These are phyloP conservation scores for Petromus typicus DNA, from an alignment of 2,113 vertebrate genomes.

Conservation along the genomic window DNA sequence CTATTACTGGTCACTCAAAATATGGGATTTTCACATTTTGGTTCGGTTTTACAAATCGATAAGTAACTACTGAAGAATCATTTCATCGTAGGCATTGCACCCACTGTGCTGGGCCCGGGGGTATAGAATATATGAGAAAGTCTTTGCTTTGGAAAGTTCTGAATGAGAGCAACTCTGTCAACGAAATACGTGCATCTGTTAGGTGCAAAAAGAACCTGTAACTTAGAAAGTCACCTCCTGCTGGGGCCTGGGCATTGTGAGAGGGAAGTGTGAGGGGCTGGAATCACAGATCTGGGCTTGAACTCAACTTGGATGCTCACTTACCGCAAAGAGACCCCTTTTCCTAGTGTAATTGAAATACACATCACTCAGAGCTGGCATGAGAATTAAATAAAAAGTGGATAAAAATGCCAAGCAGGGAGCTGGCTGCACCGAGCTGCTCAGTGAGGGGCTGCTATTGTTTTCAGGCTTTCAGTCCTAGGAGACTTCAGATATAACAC, in stretches of 20 bases:
- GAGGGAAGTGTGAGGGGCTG: neutral
- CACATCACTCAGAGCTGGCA: neutral
- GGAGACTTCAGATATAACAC: neutral
- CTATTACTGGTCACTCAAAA: neutral
- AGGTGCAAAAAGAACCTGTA: neutral
- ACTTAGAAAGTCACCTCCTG: neutral
- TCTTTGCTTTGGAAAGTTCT: neutral
- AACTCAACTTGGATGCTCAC: neutral
- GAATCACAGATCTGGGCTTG: neutral
- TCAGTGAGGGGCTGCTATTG: neutral
- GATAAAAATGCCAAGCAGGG: neutral
- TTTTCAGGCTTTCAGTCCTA: neutral
- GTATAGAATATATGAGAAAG: slow-evolving; percentile 28
- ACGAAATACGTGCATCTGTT: neutral
- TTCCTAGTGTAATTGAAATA: neutral
- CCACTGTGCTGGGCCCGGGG: neutral
- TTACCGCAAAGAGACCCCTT: neutral
- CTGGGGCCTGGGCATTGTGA: neutral
- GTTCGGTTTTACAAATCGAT: slow-evolving; percentile 40
- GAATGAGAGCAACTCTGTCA: neutral
- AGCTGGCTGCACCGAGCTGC: neutral
- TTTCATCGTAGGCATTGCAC: slow-evolving; percentile 30
- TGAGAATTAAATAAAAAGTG: neutral
- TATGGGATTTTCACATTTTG: neutral
- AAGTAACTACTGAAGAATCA: neutral